Percentiles rank a stretch among this genome's conserved stretches.
phyloP scores from a whole-genome alignment of 2,888 invertebrate genomes.

The Macrosoma leucophasiata region DNA sequence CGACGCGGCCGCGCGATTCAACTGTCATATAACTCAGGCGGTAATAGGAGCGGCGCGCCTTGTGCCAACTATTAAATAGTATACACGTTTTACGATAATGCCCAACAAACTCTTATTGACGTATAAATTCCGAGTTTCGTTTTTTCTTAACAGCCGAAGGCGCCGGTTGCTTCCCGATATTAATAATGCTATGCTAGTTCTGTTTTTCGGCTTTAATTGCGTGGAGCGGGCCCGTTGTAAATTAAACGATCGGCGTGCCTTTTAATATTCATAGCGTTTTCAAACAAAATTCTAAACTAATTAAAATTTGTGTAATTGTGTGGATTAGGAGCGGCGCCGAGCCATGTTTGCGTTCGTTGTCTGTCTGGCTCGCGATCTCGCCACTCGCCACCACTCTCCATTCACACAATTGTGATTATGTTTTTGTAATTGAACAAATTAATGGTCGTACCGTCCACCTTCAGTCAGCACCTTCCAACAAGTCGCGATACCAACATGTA shows the following conservation, averaged over 20 bases:
- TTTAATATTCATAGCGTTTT: slow-evolving; percentile 72
- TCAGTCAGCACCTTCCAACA: too few relatives aligned
- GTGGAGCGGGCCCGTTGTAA: slow-evolving; percentile 55
- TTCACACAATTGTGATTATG: too few relatives aligned
- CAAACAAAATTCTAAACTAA: slow-evolving; percentile 70
- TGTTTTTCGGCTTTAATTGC: slow-evolving; percentile 65
- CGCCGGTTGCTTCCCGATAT: slow-evolving; percentile 66
- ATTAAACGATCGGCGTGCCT: slow-evolving; percentile 64
- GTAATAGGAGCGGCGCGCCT: slow-evolving; percentile 68
- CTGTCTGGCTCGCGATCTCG: not conserved
- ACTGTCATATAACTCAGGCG: slow-evolving; percentile 65
- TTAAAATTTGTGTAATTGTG: slow-evolving; percentile 63
- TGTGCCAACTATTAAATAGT: slow-evolving; percentile 69
- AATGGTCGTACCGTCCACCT: too few relatives aligned
- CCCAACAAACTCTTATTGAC: slow-evolving; percentile 67
- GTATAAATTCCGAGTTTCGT: slow-evolving; percentile 63
- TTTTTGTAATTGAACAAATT: too few relatives aligned
- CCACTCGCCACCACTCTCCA: too few relatives aligned
- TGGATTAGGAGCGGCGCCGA: slow-evolving; percentile 31
- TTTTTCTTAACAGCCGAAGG: slow-evolving; percentile 55
- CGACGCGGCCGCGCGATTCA: slow-evolving; percentile 31
- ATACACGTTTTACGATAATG: slow-evolving; percentile 69
- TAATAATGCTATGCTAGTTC: slow-evolving; percentile 62
- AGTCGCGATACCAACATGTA: too few relatives aligned
- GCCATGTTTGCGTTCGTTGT: slow-evolving; percentile 28